These are phyloP conservation scores for Trachelus stipa DNA, from an alignment of 2,888 invertebrate species.

Conservation along the genomic window DNA sequence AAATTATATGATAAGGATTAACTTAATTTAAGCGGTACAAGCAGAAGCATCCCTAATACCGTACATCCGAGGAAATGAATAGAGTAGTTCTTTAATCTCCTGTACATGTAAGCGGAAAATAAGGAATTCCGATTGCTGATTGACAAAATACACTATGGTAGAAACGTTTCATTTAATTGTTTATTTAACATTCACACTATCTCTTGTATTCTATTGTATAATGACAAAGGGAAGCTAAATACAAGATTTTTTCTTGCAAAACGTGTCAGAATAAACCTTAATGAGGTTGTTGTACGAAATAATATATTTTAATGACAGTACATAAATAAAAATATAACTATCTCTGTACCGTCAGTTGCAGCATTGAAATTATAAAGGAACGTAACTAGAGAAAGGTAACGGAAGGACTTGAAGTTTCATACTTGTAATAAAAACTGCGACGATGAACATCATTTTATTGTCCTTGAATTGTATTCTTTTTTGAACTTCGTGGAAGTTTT, in stretches of 20 bases:
- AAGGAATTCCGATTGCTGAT: conserved; percentile 30
- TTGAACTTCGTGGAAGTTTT: neutral
- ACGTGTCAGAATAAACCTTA: neutral
- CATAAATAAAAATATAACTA: neutral
- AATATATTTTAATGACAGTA: neutral
- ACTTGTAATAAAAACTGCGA: neutral
- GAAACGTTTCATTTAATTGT: conserved; percentile 1
- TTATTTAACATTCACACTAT: neutral
- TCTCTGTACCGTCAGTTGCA: neutral
- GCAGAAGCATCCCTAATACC: conserved; percentile 34
- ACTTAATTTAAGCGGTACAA: conserved; percentile 32
- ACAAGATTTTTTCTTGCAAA: neutral
- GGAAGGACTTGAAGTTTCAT: neutral
- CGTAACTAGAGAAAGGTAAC: neutral
- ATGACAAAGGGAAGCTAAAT: neutral
- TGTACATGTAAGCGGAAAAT: conserved; percentile 37
- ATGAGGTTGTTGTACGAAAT: neutral
- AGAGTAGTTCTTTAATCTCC: conserved; percentile 29
- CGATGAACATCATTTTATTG: neutral
- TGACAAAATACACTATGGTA: conserved; percentile 14
- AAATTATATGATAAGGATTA: conserved; percentile 42
- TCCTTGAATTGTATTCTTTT: neutral
- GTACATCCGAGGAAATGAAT: conserved; percentile 29
- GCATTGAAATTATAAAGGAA: neutral
- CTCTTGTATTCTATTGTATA: neutral